A percentile compares a stretch with the other conserved stretches of the same genome.
Conservation (phyloP, 2,797 vertebrate species). For the Lophura swinhoii region DNA sequence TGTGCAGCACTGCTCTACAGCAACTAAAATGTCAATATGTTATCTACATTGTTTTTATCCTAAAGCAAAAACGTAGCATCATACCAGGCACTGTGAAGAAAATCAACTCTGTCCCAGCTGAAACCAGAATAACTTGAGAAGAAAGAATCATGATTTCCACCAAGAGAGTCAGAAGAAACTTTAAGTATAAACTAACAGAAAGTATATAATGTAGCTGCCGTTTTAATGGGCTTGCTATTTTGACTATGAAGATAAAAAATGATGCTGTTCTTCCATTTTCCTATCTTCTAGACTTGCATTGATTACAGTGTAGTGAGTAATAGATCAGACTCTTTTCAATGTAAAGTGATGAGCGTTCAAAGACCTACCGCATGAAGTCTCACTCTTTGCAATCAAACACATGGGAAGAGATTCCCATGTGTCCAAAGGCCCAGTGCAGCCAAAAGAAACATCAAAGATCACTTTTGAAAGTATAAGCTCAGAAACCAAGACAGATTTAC, state of each 20-base stretch:
- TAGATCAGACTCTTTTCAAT: constrained; percentile 31
- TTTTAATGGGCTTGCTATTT: constrained; percentile 41
- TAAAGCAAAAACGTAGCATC: neutral
- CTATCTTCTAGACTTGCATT: neutral
- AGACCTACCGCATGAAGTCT: constrained; percentile 59
- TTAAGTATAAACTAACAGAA: constrained; percentile 11
- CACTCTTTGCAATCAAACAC: constrained; percentile 5
- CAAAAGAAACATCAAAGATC: constrained; percentile 44
- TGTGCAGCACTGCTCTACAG: too few species aligned
- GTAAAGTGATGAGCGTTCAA: constrained; percentile 29
- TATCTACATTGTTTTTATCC: neutral
- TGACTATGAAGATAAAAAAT: neutral
- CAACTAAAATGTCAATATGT: neutral
- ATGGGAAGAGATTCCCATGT: neutral
- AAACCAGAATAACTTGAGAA: constrained; percentile 12
- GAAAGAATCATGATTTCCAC: constrained; percentile 37
- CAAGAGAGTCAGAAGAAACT: constrained; percentile 23
- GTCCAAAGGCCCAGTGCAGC: neutral
- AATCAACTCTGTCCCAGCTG: neutral
- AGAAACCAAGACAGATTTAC: constrained; percentile 5
- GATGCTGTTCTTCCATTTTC: constrained; percentile 27
- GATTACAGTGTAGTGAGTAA: constrained; percentile 16
- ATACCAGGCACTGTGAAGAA: neutral
- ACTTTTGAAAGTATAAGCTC: constrained; percentile 13
- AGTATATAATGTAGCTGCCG: constrained; percentile 12